phyloP scores from a whole-genome alignment of 2,113 vertebrate genomes.

The Actinemys pallida region DNA sequence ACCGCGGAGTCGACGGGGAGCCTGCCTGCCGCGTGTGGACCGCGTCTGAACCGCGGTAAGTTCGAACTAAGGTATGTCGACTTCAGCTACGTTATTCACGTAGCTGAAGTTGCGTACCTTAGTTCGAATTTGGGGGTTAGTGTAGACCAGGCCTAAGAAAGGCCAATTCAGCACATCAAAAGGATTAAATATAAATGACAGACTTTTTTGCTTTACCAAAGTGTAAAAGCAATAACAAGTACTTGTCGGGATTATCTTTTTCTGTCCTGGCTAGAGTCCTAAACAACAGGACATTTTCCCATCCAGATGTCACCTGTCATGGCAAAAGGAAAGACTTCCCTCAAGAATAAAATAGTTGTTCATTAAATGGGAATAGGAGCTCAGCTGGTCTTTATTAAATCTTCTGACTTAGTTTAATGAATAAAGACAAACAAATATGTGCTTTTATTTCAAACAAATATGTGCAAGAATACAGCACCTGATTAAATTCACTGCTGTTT shows the following conservation, averaged over 20 bases:
- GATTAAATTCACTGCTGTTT: not conserved
- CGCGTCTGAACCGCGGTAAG: no score
- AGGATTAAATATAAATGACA: not conserved
- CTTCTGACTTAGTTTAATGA: not conserved
- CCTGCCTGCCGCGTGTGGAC: no score
- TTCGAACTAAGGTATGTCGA: no score
- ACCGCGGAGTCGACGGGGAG: no score
- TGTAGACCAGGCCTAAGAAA: not conserved
- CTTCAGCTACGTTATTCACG: no score
- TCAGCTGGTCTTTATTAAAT: not conserved
- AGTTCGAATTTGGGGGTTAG: no score
- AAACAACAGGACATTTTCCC: not conserved
- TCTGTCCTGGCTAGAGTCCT: not conserved
- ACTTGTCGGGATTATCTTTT: not conserved
- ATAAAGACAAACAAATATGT: not conserved
- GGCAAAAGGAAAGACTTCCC: not conserved
- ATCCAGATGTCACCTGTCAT: not conserved
- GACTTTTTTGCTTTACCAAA: not conserved
- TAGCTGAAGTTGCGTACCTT: no score
- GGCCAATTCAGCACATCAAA: conserved; percentile 50
- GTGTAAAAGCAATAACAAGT: conserved; percentile 31
- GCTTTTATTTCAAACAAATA: not conserved
- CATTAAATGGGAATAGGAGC: not conserved
- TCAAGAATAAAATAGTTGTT: not conserved
- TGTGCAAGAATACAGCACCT: not conserved